phyloP scores from a whole-genome alignment of 2,888 invertebrate species.

The Cosmia pyralina region DNA sequence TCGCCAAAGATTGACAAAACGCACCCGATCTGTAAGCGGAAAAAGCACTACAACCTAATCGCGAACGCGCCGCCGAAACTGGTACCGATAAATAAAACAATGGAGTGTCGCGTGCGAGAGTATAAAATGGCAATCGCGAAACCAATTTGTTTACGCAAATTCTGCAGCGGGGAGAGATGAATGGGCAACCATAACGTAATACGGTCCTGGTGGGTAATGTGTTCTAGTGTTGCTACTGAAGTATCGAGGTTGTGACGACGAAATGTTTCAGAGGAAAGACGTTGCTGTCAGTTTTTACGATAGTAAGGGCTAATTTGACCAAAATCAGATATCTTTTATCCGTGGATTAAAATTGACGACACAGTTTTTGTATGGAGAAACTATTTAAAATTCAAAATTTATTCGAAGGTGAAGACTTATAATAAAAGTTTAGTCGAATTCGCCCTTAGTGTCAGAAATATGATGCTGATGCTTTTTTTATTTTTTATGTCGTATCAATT shows the following conservation, averaged over 20 bases:
- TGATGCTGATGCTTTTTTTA: too few relatives aligned
- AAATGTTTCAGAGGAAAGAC: neutral
- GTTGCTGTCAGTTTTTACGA: neutral
- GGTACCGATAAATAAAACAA: conserved; percentile 90
- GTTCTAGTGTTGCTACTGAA: conserved; percentile 70
- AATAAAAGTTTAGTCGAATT: too few relatives aligned
- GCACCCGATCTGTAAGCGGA: conserved; percentile 85
- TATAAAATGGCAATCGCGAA: conserved; percentile 91
- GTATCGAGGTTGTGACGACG: conserved; percentile 39
- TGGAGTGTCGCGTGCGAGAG: conserved; percentile 88
- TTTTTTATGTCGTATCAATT: neutral
- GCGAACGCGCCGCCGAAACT: conserved; percentile 87
- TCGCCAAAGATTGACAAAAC: conserved; percentile 84
- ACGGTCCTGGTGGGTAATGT: conserved; percentile 84
- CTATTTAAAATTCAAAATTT: too few relatives aligned
- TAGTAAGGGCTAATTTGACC: neutral
- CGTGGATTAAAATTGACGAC: too few relatives aligned
- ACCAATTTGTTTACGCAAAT: conserved; percentile 91
- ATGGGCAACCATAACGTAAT: conserved; percentile 89
- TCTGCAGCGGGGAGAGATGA: conserved; percentile 89
- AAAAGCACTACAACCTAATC: conserved; percentile 89
- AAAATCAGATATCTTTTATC: too few relatives aligned
- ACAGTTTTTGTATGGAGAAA: too few relatives aligned
- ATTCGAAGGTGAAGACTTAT: too few relatives aligned
- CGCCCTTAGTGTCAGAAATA: neutral